Base-by-base conservation (phyloP, 2,888 invertebrate species). In the Shargacucullia verbasci region DNA sequence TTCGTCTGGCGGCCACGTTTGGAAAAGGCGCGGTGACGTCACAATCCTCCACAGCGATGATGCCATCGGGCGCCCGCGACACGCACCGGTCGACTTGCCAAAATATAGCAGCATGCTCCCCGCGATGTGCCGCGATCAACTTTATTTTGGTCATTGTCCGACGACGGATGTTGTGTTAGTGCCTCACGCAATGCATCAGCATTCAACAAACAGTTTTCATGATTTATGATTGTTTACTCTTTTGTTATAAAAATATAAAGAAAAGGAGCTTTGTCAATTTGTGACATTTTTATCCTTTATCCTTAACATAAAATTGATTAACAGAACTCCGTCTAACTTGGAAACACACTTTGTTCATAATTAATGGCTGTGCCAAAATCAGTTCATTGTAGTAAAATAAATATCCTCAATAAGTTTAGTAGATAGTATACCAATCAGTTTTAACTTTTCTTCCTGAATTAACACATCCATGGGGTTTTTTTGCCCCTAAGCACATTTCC, bases 1-100 rank as follows among this genome's bases (percentile, higher is more conserved):
- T 94, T 92, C 88, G 94, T 94, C 93, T 94, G 93, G 91, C 92
- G 90, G 92, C 91, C 92, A 91, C 92, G 92, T 92, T 94, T 92
- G 92, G 91, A 93, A 92, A 93, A 94, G 90, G 92, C 85, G 85
- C 80, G 91, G 83, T 92, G 92, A 93, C 93, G 93, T 94, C 93
- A 94, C 90, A 85, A 82, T 88, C 88, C 87, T 89, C 92, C 86
- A 85, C 87, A 85, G 92, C 92, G 93, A 92, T 94, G 93, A 91
- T 92, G 92, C 91, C 93, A 93, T 91, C 92, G 88, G 78, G 81
- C 87, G 86, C 73, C 82, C 87, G 89, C 92, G 91, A 91, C 91
- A 90, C 92, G 88, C 89, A 89, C 87, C 82, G 85, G 73, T 83
- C 87, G 84, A 86, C 87, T 88, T 91, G 92, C 93, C 92, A 94